Base-by-base conservation (phyloP, 2,888 invertebrate genomes). In the Hypomecis punctinalis region DNA sequence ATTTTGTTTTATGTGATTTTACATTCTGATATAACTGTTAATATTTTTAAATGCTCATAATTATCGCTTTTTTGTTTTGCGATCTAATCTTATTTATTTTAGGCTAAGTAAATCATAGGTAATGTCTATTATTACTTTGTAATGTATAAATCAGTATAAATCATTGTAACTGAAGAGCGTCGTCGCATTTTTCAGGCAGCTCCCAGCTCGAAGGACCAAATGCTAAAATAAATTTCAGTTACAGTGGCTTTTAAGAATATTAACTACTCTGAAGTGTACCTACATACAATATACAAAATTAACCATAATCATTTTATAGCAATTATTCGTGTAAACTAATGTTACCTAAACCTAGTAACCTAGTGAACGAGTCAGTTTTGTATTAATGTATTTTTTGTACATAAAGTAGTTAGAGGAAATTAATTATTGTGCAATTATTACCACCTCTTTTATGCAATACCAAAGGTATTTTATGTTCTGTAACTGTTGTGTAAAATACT, bases 401-500 rank as follows among this genome's bases (percentile, higher is more conserved):
- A 91, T 90, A 91, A 84, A 74, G 80, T 90, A 90, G 86, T 73
- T 91, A 90, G 88, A 84, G 79, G 78, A 86, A 86, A 87, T 83
- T 77, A 88, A 88, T 86, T 82, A 88, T 61, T 85, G 91, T 92
- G 91, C 91, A 90, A 92, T 91, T 89, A 91, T 79, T 82, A 87
- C 83, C 86, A 88, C 82, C 81, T 82, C 79, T 83, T 82, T 80
- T 82, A 83, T 86, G 85, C 88, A 85, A 89, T 92, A 90, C 90
- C 90, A 91, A 91, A 91, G 90, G 90, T 91, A 89, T 90, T 86
- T 69, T 88, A 86, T 86, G 88, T 91, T 90, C 86, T 84, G 84
- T 90, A 88, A 86, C 86, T 89, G 89, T 92, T 91, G 85, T 91
- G 87, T 91, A 89, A 88, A 88, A 88, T 89, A 88, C 84, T 90